Conservation (phyloP, 2,797 vertebrate genomes). For the Champsocephalus gunnari region DNA sequence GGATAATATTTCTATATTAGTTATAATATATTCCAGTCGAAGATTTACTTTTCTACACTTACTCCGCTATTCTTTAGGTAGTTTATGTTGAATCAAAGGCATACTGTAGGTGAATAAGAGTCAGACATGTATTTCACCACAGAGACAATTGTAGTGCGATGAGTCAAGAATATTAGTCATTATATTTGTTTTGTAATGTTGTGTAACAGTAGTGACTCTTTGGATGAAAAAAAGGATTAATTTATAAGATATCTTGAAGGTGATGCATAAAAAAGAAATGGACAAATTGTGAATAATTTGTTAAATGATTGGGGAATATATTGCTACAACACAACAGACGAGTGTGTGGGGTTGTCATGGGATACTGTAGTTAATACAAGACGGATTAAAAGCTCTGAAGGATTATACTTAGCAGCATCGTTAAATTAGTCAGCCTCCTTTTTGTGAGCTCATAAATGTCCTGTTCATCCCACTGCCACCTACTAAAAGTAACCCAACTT, state of each 20-base stretch:
- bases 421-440: conserved; percentile 54
- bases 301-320: background rate
- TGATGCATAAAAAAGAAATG: background rate
- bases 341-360: conserved; percentile 15
- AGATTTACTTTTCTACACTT: background rate
- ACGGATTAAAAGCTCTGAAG: conserved; percentile 61
- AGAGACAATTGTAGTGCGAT: conserved; percentile 14
- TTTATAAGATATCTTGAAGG: background rate
- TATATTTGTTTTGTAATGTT: conserved; percentile 10
- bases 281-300: background rate
- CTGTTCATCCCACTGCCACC: conserved; percentile 22
- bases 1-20: background rate
- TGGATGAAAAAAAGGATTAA: background rate
- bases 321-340: background rate
- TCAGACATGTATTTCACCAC: conserved; percentile 12
- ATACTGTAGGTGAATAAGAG: background rate
- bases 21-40: background rate
- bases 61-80: background rate
- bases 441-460: conserved; percentile 36
- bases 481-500: conserved; percentile 23
- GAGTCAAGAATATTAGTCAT: conserved; percentile 1
- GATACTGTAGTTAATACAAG: conserved; percentile 51
- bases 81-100: background rate
- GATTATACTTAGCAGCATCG: conserved; percentile 60
- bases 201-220: background rate